Conservation (phyloP, 1,140 invertebrate species). For the Branchinecta lynchi region DNA sequence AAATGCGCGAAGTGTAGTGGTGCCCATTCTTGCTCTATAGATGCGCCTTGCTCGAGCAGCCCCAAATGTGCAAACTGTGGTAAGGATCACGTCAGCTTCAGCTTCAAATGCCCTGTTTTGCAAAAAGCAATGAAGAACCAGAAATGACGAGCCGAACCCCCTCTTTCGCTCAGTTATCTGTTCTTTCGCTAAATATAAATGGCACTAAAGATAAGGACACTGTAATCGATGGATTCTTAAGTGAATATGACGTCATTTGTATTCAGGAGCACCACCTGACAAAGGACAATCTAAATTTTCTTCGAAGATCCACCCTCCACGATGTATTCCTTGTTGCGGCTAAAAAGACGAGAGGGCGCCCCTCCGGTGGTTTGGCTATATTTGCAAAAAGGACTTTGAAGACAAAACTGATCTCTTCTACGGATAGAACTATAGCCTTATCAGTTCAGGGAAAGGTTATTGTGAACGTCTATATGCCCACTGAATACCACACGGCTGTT, state of each 20-base stretch:
- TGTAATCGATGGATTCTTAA: conserved; percentile 3
- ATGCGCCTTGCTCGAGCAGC: conserved; percentile 5
- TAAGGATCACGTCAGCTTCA: conserved; percentile 8
- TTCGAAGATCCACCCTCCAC: conserved; percentile 10
- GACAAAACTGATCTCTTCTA: conserved; percentile 11
- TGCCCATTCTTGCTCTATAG: background rate
- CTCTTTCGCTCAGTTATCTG: conserved; percentile 7
- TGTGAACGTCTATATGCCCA: conserved; percentile 3
- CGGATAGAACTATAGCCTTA: conserved; percentile 1
- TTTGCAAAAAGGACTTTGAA: conserved; percentile 8
- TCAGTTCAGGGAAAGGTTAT: background rate
- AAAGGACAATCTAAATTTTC: conserved; percentile 8
- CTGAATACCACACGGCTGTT: conserved; percentile 7
- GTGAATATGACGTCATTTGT: conserved; percentile 7
- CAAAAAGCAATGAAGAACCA: conserved; percentile 11
- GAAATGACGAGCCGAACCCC: conserved; percentile 8
- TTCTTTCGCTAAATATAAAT: conserved; percentile 7
- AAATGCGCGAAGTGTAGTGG: conserved; percentile 9
- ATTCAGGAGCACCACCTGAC: conserved; percentile 1
- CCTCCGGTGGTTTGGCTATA: conserved; percentile 7
- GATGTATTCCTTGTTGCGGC: conserved; percentile 3
- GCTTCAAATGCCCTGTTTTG: conserved; percentile 9
- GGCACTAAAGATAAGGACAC: conserved; percentile 1
- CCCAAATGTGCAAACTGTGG: background rate
- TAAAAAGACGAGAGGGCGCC: conserved; percentile 8